phyloP scores from a whole-genome alignment of 2,888 invertebrate species.

The Bellardia pandia region DNA sequence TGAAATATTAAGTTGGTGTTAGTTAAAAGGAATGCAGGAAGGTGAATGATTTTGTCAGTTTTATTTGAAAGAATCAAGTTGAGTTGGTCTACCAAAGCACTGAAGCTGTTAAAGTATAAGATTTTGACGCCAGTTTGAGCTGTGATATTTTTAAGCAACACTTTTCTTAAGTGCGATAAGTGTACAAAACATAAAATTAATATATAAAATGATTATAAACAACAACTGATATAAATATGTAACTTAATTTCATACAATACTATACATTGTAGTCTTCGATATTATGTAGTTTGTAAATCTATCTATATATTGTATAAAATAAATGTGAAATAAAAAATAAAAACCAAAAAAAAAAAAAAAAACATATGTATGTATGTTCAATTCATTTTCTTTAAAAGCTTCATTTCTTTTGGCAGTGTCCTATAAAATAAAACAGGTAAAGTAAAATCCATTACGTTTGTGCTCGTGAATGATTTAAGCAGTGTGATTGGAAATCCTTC shows the following conservation, averaged over 20 bases:
- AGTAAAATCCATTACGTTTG: too few species aligned
- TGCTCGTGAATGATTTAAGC: too few species aligned
- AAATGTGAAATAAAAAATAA: conserved; percentile 65
- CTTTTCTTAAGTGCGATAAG: conserved; percentile 73
- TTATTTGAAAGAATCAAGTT: conserved; percentile 49
- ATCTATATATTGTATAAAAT: conserved; percentile 69
- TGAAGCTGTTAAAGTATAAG: conserved; percentile 72
- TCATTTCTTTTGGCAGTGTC: background rate
- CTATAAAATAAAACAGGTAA: too few species aligned
- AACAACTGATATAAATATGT: conserved; percentile 43
- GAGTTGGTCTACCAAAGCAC: conserved; percentile 74
- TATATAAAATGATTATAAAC: conserved; percentile 37
- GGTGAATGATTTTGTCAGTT: conserved; percentile 31
- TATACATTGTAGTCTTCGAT: conserved; percentile 73
- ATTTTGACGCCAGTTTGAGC: conserved; percentile 75
- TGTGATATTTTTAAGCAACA: conserved; percentile 76
- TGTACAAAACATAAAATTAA: conserved; percentile 71
- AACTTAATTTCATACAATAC: conserved; percentile 71
- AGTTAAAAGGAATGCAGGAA: conserved; percentile 15
- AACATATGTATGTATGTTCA: background rate
- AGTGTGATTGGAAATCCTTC: too few species aligned
- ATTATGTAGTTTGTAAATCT: conserved; percentile 72
- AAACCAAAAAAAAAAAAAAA: conserved; percentile 30
- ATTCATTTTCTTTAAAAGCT: background rate
- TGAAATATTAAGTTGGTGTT: conserved; percentile 30